These are phyloP conservation scores for Caenorhabditis remanei DNA, from an alignment of 1,140 invertebrate species.

Conservation along the genomic window DNA sequence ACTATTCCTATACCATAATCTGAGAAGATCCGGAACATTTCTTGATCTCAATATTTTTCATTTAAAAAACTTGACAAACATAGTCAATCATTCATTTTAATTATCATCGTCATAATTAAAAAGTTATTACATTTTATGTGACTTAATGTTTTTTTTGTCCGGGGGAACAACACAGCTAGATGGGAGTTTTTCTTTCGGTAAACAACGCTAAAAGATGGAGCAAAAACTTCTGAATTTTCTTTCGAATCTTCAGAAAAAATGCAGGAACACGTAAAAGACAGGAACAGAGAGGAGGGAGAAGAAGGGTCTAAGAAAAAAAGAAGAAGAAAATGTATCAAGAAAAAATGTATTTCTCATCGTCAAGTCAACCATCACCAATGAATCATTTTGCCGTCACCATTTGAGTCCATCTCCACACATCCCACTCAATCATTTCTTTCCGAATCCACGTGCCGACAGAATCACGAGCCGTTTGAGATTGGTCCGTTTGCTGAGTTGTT, in stretches of 20 bases:
- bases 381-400: not conserved
- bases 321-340: not conserved
- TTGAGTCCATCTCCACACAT: not conserved
- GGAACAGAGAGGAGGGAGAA: not conserved
- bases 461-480: constrained; percentile 38
- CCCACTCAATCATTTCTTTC: constrained; percentile 17
- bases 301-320: not conserved
- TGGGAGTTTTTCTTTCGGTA: not conserved
- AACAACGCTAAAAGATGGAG: constrained; percentile 34
- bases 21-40: too few species aligned
- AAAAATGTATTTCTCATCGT: not conserved
- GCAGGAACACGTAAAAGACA: constrained; percentile 25
- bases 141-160: not conserved
- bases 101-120: constrained; percentile 26
- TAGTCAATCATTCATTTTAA: constrained; percentile 42
- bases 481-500: constrained; percentile 16
- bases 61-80: not conserved
- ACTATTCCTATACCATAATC: too few species aligned
- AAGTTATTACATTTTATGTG: constrained; percentile 3
- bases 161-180: not conserved
- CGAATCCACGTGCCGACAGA: constrained; percentile 40
- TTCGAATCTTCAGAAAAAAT: not conserved
- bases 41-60: not conserved
- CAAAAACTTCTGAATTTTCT: not conserved
- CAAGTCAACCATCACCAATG: not conserved